Evolutionary conservation across 2,113 vertebrate species (phyloP).

Genomic region (Nanorana parkeri): DNA sequence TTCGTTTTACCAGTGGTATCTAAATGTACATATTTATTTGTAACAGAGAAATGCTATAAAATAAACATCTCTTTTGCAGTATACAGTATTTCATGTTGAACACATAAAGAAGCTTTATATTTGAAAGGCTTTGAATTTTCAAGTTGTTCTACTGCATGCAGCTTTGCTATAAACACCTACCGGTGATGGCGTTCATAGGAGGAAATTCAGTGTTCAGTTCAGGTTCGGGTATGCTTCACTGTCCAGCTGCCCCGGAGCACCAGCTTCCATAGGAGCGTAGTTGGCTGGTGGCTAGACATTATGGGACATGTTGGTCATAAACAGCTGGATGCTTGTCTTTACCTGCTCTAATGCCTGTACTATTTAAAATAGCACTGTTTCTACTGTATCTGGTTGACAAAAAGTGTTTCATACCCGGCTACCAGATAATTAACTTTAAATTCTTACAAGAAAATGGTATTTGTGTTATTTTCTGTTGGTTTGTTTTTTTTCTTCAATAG

Average conservation of each 20-base stretch:
- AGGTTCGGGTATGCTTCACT: neutral
- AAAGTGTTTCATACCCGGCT: conserved; percentile 72
- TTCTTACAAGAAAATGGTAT: conserved; percentile 81
- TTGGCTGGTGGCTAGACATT: neutral
- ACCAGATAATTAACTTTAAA: conserved; percentile 75
- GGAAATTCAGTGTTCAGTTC: conserved; percentile 70
- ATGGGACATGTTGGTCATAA: conserved; percentile 1
- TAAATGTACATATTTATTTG: conserved; percentile 74
- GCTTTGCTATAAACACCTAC: conserved; percentile 76
- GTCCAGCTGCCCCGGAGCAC: neutral
- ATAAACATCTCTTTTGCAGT: conserved; percentile 71
- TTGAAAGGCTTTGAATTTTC: conserved; percentile 75
- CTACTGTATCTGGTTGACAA: conserved; percentile 82
- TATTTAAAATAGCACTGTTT: conserved; percentile 79
- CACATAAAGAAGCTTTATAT: conserved; percentile 72
- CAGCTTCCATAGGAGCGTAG: neutral
- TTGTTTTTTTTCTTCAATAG: conserved; percentile 76
- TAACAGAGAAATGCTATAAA: conserved; percentile 70
- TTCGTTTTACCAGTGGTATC: conserved; percentile 74
- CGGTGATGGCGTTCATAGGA: conserved; percentile 76
- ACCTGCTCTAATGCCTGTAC: conserved; percentile 74
- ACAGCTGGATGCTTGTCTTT: conserved; percentile 2
- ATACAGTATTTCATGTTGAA: conserved; percentile 70
- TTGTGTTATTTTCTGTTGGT: conserved; percentile 68
- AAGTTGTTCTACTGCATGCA: conserved; percentile 76